Base-by-base conservation (phyloP, 2,888 invertebrate genomes). In the Drosophila antonietae region DNA sequence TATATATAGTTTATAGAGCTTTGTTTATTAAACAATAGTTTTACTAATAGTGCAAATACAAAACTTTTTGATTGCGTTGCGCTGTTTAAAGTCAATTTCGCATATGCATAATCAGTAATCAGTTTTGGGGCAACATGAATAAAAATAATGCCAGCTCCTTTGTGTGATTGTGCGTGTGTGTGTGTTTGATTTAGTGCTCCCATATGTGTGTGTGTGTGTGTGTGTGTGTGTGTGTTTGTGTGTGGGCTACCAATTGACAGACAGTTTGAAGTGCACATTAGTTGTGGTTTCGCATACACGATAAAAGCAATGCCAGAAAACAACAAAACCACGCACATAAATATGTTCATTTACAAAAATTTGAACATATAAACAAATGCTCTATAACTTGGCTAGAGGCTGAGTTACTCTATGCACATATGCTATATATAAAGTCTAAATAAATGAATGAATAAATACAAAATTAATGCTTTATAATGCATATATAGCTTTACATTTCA, bases 211-310 rank as follows among this genome's bases (percentile, higher is more conserved):
- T 47, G 49, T 61, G 41, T 44, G 37, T 35, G 52, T 37, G 14
- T 41, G 35, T 43, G 37, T 58, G 35, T 53, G 18, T 58, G 62
- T 53, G 18, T 58, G 62, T 68, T 31, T 55, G 66, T 56, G 62
- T 68, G 72, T 15, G 63, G 62, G 71, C 58, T 60, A 60, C 68
- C 81, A 84, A 77, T 87, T 84, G 78, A 87, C 80, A 81, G 88
- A 69, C 83, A 79, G 79, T 81, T 81, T 81, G 79, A 72, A 78
- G 72, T 74, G 80, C 75, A 84, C 82, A 84, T 87, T 87, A 87
- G 83, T 84, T 87, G 88, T 68, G 87, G 80, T 84, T 81, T 70
- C 59, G 55, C 75, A 75, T 79, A 77, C 80, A 78, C 68, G 77
- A 82, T 81, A 76, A 87, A 74, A 81, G 72, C 66, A 64, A 31